These are phyloP conservation scores for Notamacropus eugenii DNA, from an alignment of 2,797 vertebrate genomes.

Conservation along the genomic window DNA sequence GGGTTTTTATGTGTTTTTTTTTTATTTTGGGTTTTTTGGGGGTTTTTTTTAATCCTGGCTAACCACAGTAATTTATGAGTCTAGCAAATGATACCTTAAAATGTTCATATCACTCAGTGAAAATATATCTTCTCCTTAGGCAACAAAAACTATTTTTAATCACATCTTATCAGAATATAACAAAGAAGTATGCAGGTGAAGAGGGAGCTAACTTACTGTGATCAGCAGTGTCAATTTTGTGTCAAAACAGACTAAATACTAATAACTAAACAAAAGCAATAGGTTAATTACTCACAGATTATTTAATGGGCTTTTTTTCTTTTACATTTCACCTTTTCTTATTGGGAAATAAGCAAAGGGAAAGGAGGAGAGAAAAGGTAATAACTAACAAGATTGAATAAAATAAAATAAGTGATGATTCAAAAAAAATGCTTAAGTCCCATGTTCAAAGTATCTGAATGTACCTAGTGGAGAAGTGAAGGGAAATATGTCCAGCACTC, in stretches of 20 bases:
- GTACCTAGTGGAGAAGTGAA: background rate
- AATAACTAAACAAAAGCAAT: too few relatives aligned
- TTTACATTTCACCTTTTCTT: background rate
- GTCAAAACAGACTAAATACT: background rate
- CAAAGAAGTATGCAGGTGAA: background rate
- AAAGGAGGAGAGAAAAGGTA: background rate
- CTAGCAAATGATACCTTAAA: background rate
- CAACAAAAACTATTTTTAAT: background rate
- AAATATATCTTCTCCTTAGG: background rate
- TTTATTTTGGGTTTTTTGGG: background rate
- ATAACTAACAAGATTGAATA: too few relatives aligned
- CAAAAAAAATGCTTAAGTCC: background rate
- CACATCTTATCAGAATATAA: background rate
- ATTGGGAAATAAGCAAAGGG: background rate
- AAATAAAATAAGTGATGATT: background rate
- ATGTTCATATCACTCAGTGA: background rate
- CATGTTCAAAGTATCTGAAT: background rate
- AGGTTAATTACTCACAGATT: background rate
- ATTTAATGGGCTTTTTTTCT: background rate
- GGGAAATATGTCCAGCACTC: background rate
- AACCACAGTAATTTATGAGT: background rate
- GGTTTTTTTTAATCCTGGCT: background rate
- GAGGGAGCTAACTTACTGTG: fast-evolving
- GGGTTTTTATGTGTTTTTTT: background rate
- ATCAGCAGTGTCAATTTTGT: background rate